These are phyloP conservation scores for Hylaea fasciaria DNA, from an alignment of 2,888 invertebrate species.

Conservation along the genomic window DNA sequence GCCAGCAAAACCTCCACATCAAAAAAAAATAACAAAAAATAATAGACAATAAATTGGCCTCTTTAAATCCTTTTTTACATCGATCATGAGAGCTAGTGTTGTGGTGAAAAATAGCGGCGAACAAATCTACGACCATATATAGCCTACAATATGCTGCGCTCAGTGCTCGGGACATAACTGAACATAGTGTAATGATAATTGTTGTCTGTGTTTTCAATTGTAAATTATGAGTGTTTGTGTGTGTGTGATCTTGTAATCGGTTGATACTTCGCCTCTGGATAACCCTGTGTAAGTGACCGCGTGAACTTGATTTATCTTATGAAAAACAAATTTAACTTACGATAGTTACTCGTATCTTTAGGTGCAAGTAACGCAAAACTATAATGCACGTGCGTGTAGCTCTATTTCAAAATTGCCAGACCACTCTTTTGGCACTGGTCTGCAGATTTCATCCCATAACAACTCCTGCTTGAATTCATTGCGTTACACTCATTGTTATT, in stretches of 20 bases:
- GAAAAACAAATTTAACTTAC: not conserved
- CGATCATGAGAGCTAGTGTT: conserved; percentile 20
- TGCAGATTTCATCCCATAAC: conserved; percentile 2
- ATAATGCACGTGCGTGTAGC: not conserved
- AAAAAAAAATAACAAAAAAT: conserved; percentile 50
- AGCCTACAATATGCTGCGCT: conserved; percentile 48
- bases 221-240: conserved; percentile 42
- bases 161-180: conserved; percentile 44
- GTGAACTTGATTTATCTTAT: no score
- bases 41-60: conserved; percentile 25
- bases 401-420: conserved; percentile 2
- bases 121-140: not conserved
- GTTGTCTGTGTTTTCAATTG: conserved; percentile 44
- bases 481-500: conserved; percentile 2
- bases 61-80: conserved; percentile 11
- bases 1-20: conserved; percentile 50
- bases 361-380: no score
- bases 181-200: conserved; percentile 36
- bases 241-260: conserved; percentile 37
- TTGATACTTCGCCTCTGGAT: conserved; percentile 51
- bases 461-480: conserved; percentile 8
- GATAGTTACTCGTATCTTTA: no score
- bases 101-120: conserved; percentile 2
- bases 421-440: conserved; percentile 13
- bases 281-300: conserved; percentile 60